Base-by-base conservation (phyloP, 2,113 vertebrate species). In the Setophaga petechia region DNA sequence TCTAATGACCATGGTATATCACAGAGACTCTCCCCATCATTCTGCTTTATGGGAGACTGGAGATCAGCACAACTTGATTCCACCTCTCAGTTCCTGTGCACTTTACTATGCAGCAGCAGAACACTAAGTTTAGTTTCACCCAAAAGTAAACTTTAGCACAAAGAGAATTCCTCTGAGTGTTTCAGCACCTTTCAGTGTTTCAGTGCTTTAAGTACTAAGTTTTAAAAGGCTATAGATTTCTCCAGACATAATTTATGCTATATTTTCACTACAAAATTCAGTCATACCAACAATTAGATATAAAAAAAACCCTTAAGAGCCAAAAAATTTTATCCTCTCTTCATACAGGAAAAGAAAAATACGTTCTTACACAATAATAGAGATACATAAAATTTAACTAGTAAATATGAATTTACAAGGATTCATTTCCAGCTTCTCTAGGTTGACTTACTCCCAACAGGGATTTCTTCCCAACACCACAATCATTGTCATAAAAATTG, bases 341-440 rank as follows among this genome's bases (percentile, higher is more conserved):
- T 83, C 35, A 35, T 51, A 68, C 39, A 31, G 28, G 61, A 91
- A 46, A 55, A 82, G 78, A 82, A 68, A 81, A 82, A 61, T 2
- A 41, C 57, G 61, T 46, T 33, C 8, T 93, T 43, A 58, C 22
- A 61, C 4, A 63, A 33, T 28, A 47, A 62, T 5, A 71, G 20
- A 62, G 37, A 74, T 2, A 37, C 13, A 49, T 12, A 57, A 83
- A 61, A 67, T 72, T 59, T 89, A 94, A 90, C 72, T 71, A 58
- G 65, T 66, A 96, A 96, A 93, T 89, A 95, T 21, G 12, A 39
- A 92, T 93, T 96, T 85, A 94, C 75, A 95, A 90, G 39, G 55
- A 76, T 57, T 95, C 44, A 95, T 97, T 97, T 86, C 74, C 79
- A 73, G 11, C n/a, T 58, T 90, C 43, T 93, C 93, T 89, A 89